These are phyloP conservation scores for Chironomus tepperi DNA, from an alignment of 1,140 invertebrate genomes.

Conservation along the genomic window DNA sequence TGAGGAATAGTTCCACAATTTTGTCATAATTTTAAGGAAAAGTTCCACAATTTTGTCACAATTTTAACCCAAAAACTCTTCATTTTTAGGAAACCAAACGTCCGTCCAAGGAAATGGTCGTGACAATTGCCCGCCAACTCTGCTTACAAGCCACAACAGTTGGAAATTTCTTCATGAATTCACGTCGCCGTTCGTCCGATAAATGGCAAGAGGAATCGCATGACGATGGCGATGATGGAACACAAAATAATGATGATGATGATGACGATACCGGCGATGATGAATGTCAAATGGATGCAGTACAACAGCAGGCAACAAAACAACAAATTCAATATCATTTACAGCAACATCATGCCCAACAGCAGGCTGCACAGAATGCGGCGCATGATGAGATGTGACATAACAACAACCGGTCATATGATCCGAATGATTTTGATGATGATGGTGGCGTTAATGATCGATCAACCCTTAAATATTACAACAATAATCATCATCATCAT, in stretches of 20 bases:
- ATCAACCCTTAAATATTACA: background rate
- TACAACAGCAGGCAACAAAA: background rate
- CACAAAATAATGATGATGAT: background rate
- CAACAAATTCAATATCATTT: constrained; percentile 22
- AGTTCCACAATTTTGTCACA: too few relatives aligned
- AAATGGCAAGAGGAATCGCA: constrained; percentile 89
- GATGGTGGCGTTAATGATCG: background rate
- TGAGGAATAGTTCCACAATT: too few relatives aligned
- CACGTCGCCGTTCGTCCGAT: constrained; percentile 91
- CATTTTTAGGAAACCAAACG: constrained; percentile 90
- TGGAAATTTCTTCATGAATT: constrained; percentile 99
- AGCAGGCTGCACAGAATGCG: background rate
- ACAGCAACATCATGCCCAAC: constrained; percentile 5
- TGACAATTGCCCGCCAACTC: constrained; percentile 95
- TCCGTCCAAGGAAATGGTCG: constrained; percentile 99
- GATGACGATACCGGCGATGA: background rate
- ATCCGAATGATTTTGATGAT: constrained; percentile 11
- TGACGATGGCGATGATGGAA: background rate
- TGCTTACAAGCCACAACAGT: constrained; percentile 97
- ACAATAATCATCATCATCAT: background rate
- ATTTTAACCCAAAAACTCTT: background rate
- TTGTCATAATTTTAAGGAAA: background rate
- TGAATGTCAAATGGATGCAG: constrained; percentile 15
- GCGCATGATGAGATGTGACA: constrained; percentile 19
- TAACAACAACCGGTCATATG: constrained; percentile 16